Evolutionary conservation across 2,113 vertebrate species (phyloP).

Genomic region (Arothron firmamentum): DNA sequence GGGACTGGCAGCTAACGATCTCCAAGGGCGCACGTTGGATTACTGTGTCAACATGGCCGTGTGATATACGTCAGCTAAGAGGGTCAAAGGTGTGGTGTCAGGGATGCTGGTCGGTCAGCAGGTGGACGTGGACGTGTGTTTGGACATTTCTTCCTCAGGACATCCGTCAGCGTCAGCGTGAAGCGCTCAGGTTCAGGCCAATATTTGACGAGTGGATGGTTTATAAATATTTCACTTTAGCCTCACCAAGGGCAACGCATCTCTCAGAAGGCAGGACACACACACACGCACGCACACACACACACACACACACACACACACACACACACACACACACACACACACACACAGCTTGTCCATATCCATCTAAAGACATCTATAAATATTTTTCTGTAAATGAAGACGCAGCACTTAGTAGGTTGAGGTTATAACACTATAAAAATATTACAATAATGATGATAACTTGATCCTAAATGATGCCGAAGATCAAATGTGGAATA

Average conservation of each 20-base stretch:
- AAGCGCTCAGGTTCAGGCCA: conserved; percentile 46
- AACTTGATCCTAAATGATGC: too few species aligned
- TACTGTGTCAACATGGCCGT: conserved; percentile 39
- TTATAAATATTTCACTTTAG: conserved; percentile 74
- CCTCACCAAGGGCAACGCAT: conserved; percentile 53
- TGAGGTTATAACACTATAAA: too few species aligned
- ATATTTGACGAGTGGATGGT: conserved; percentile 71
- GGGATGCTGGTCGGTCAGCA: conserved; percentile 32
- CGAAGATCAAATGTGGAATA: too few species aligned
- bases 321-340: background rate
- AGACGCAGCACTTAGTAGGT: conserved; percentile 9
- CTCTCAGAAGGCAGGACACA: conserved; percentile 39
- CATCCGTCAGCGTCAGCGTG: conserved; percentile 34
- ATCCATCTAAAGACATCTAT: too few species aligned
- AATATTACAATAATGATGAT: too few species aligned
- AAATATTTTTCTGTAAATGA: too few species aligned
- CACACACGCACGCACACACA: conserved; percentile 1
- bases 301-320: conserved; percentile 2
- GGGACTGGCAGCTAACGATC: conserved; percentile 22
- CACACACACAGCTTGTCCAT: conserved; percentile 31
- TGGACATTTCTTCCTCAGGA: conserved; percentile 43
- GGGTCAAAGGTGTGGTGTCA: conserved; percentile 33
- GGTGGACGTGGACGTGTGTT: conserved; percentile 27
- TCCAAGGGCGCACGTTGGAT: conserved; percentile 38
- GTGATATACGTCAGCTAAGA: conserved; percentile 33